Evolutionary conservation across 2,113 vertebrate genomes (phyloP), one percentile per base, ranked within the genome.

Genomic region (Vimba vimba): DNA sequence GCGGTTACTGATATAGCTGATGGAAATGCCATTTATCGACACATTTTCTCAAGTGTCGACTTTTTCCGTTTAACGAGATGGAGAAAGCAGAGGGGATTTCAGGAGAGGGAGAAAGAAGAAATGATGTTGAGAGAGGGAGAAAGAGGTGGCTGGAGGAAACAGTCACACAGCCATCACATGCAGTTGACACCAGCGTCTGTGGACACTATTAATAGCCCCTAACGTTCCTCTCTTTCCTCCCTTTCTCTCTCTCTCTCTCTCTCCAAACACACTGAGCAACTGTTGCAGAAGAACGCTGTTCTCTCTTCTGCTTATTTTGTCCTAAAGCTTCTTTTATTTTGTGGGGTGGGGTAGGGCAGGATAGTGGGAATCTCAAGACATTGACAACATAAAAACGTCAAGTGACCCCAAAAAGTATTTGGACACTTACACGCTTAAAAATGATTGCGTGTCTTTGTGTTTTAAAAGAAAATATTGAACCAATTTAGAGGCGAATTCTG

Each of bases 121-220:
- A 33, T 27, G 23, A 77, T 62, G 25, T 71, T 75, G 50, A n/a
- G 60, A 71, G 36, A 25, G 33, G 57, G 50, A 82, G 81, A 68
- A 71, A 50, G 50, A n/a, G 64, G 33, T 47, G 69, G 77, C 82
- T 64, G 23, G 87, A 90, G 90, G 90, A 91, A 91, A 87, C 83
- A 50, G 79, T 84, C 87, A 79, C 79, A 60, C 82, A 86, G 75
- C 74, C 80, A 82, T 88, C 85, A 90, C 86, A 90, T 90, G 88
- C 77, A 90, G 90, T 88, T 89, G 89, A 91, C 90, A 87, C 89
- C 80, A 86, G 45, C 81, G 85, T 89, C 89, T 81, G 66, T 76
- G 74, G 83, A 78, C 87, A 80, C 89, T 91, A 91, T 89, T 88
- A 91, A 91, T 91, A 91, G 86, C 59, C 57, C 27, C 62, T 68